Percentiles rank a stretch among this genome's conserved stretches.
phyloP scores from a whole-genome alignment of 2,888 invertebrate genomes.

The Pyralis farinalis region DNA sequence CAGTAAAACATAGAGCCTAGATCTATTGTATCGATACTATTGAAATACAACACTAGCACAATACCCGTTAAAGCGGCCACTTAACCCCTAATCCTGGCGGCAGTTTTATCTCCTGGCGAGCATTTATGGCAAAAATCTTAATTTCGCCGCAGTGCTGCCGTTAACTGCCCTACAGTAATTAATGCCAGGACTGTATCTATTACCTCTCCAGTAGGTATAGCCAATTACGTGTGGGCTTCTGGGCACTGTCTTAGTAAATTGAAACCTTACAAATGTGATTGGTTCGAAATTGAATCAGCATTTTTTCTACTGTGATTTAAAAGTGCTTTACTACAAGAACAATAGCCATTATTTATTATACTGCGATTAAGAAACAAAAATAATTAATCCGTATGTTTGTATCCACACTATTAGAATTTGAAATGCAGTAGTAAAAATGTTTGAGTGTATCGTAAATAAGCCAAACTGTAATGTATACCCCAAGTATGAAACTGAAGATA shows the following conservation, averaged over 20 bases:
- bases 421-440: too few relatives aligned
- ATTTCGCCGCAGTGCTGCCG: slow-evolving; percentile 66
- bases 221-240: not conserved
- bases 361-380: too few relatives aligned
- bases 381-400: too few relatives aligned
- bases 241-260: too few relatives aligned
- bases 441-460: slow-evolving; percentile 1
- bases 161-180: slow-evolving; percentile 78
- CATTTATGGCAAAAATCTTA: slow-evolving; percentile 81
- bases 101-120: slow-evolving; percentile 66
- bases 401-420: too few relatives aligned
- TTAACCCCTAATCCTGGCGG: slow-evolving; percentile 78
- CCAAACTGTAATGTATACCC: slow-evolving; percentile 9
- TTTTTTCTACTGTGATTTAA: too few relatives aligned
- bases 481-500: slow-evolving; percentile 49
- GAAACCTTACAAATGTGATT: too few relatives aligned
- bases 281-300: too few relatives aligned
- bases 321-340: too few relatives aligned
- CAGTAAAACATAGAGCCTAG: too few relatives aligned
- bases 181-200: slow-evolving; percentile 71
- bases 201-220: slow-evolving; percentile 40
- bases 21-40: slow-evolving; percentile 26
- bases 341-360: too few relatives aligned
- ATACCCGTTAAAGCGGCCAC: slow-evolving; percentile 76
- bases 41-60: slow-evolving; percentile 41